Base-by-base conservation (phyloP, 2,113 vertebrate species). In the Xiphophorus couchianus region DNA sequence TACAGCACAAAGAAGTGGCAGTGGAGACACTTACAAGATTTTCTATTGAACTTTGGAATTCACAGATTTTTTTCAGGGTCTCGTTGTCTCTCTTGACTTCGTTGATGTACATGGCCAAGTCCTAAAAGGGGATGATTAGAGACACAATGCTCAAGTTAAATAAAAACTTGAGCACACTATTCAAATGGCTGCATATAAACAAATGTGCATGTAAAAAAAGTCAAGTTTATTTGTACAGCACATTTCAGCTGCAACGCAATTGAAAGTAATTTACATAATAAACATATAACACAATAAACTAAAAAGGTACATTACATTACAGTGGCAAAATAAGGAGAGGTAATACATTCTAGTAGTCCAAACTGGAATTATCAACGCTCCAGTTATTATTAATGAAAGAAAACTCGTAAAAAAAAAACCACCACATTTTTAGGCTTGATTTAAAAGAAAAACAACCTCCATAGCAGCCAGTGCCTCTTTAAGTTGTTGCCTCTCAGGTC, bases 31-130 rank as follows among this genome's bases (percentile, higher is more conserved):
- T 96, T 85, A 98, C 98, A 94, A 99, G 84, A 78, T 99, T 99
- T 86, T 99, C 98, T 86, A 99, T 99, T 0, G 96, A 99, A 71
- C 95, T 97, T 94, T 99, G 98, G 82, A 99, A 99, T 85, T 99
- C 98, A 22, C 96, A 95, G 79, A 99, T 99, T 84, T 99, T 99
- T 95, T 99, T 99, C 84, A 99, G 86, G 0, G 98, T 99, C 90
- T 99, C 98, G 17, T 99, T 99, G 92, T 99, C 98, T 77, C 98
- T 94, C 82, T 99, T 99, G 5, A 99, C 97, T 77, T 99, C 98
- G 0, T 99, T 99, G 87, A 99, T 98, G 89, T 99, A 99, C 97
- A 99, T 98, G 14, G 98, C 97, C 93, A 99, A 87, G 90, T 99
- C 98, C 98, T 99, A 62, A 76, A 78, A 74, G 22, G 62, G 10